A percentile compares a stretch with the other conserved stretches of the same genome.
Evolutionary conservation across 2,797 vertebrate genomes (phyloP).

Genomic region (Neoniphon sammara): DNA sequence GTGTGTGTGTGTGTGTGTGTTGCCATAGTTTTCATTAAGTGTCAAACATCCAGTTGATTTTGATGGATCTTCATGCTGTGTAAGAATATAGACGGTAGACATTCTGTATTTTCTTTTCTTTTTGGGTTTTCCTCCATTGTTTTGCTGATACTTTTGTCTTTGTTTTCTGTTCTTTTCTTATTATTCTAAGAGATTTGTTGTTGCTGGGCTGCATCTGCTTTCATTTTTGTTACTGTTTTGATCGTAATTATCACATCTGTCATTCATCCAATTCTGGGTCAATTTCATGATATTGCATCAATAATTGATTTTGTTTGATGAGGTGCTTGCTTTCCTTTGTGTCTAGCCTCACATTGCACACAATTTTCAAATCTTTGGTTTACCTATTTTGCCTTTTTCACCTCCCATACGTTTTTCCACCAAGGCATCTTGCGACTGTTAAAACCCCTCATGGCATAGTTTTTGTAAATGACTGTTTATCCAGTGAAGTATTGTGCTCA

Average conservation of each 20-base stretch:
- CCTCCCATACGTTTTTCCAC: constrained; percentile 36
- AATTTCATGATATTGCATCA: constrained; percentile 78
- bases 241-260: constrained; percentile 71
- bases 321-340: constrained; percentile 68
- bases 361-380: constrained; percentile 63
- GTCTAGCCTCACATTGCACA: constrained; percentile 58
- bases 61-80: constrained; percentile 19
- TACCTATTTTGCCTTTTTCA: constrained; percentile 44
- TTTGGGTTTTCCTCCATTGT: neutral
- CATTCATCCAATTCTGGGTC: constrained; percentile 75
- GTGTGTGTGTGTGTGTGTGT: constrained; percentile 39
- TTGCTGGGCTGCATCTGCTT: constrained; percentile 62
- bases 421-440: constrained; percentile 65
- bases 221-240: constrained; percentile 70
- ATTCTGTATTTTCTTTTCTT: neutral
- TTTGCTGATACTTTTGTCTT: neutral
- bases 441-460: constrained; percentile 76
- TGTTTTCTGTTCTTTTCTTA: constrained; percentile 18
- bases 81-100: neutral
- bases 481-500: constrained; percentile 75
- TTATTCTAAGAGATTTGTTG: constrained; percentile 44
- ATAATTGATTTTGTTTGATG: constrained; percentile 74
- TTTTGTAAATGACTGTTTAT: constrained; percentile 82
- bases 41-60: constrained; percentile 53
- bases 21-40: constrained; percentile 40